Evolutionary conservation across 2,797 vertebrate species (phyloP), one percentile per base, ranked within the genome.

Genomic region (Phoebastria nigripes): DNA sequence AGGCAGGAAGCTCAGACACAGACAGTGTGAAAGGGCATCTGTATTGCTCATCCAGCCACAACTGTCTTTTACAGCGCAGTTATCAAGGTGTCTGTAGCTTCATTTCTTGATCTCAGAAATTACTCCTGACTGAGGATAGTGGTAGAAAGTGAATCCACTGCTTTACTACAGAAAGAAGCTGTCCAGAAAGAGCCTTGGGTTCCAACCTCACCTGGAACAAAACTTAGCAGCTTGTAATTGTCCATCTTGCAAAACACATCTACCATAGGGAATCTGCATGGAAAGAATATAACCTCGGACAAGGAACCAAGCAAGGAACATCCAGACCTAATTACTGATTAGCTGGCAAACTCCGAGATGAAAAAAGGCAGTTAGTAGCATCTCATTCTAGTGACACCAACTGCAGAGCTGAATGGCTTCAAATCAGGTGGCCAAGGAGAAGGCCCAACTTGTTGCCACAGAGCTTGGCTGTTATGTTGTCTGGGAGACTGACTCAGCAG

Each of bases 21-120:
- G 19, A 21, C 22, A 55, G 41, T 0, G 0, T n/a, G 33, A 56
- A 82, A 62, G 11, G 17, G 29, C 26, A 49, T 7, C 51, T 33
- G 11, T 21, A 52, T 18, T 21, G 67, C 42, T 77, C 47, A 66
- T 11, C n/a, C 47, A 70, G 59, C 24, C 46, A 61, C 18, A 82
- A 12, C 5, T n/a, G 37, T 10, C 18, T 74, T 55, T 61, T 15
- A 63, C 3, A 42, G 44, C 17, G 8, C 39, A 25, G 5, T 14
- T 73, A 81, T 44, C 55, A 81, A 72, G 58, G 46, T 18, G 6
- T 33, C 17, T 65, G 15, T 4, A 89, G 55, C 46, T 77, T 80
- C 16, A 10, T 29, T 88, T 86, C 52, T 80, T 47, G 13, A 83
- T 42, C 44, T 74, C 12, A 0, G 41, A 89, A 81, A 79, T 65